Conservation (phyloP, 2,113 vertebrate genomes). For the Penelope pileata region DNA sequence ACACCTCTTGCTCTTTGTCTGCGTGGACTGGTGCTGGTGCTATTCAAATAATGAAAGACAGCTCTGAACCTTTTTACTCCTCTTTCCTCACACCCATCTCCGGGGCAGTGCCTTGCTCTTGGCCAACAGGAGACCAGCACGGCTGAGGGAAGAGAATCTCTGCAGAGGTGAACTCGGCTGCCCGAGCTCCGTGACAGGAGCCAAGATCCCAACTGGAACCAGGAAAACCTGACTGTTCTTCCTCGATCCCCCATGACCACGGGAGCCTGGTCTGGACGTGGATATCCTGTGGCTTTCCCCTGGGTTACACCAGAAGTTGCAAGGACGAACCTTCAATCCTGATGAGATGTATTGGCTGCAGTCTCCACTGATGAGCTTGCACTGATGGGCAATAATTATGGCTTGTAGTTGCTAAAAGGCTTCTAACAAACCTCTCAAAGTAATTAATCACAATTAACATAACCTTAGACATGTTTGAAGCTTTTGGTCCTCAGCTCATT, state of each 20-base stretch:
- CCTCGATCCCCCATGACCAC: not conserved
- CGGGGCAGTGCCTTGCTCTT: not conserved
- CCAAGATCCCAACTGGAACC: not conserved
- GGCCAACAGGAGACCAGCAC: not conserved
- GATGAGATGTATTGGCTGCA: not conserved
- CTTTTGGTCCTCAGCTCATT: conserved; percentile 54
- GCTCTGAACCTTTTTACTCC: not conserved
- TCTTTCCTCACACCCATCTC: not conserved
- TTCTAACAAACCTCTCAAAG: conserved; percentile 45
- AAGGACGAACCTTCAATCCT: not conserved
- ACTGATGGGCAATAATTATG: conserved; percentile 5
- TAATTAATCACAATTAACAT: conserved; percentile 73
- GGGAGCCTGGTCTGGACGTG: not conserved
- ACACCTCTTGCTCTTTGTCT: not conserved
- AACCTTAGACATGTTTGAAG: conserved; percentile 65
- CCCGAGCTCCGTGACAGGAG: not conserved
- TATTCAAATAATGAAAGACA: not conserved
- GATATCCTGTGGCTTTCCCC: not conserved
- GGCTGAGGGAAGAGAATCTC: not conserved
- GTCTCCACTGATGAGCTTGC: not conserved
- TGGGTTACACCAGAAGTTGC: not conserved
- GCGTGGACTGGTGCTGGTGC: no score
- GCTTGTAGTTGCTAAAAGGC: conserved; percentile 47
- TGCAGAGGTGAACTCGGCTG: not conserved
- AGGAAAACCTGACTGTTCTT: not conserved